Evolutionary conservation across 2,888 invertebrate genomes (phyloP).

Genomic region (Drosophila ezoana): DNA sequence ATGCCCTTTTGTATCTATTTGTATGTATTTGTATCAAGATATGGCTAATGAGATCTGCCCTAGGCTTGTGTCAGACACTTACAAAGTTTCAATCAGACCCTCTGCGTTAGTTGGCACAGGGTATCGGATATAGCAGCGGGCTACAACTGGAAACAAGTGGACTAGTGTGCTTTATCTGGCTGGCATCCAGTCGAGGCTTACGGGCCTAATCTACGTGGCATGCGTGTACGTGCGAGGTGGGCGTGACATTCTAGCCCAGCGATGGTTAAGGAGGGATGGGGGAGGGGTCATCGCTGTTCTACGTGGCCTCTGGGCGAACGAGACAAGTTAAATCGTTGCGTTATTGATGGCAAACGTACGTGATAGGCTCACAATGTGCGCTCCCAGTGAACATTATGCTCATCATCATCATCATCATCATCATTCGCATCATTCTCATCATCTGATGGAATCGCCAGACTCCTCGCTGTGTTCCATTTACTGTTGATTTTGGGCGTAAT

Average conservation of each 20-base stretch:
- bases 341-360: slow-evolving; percentile 80
- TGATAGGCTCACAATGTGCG: slow-evolving; percentile 76
- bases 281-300: slow-evolving; percentile 26
- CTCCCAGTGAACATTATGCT: slow-evolving; percentile 43
- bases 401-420: slow-evolving; percentile 13
- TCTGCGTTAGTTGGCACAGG: not conserved
- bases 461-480: slow-evolving; percentile 12
- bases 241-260: slow-evolving; percentile 7
- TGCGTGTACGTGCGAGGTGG: slow-evolving; percentile 61
- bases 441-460: slow-evolving; percentile 21
- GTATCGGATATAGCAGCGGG: slow-evolving; percentile 6
- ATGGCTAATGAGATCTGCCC: no score
- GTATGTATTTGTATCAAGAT: no score
- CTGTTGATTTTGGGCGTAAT: slow-evolving; percentile 42
- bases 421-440: slow-evolving; percentile 8
- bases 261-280: not conserved
- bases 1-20: not conserved
- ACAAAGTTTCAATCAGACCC: not conserved
- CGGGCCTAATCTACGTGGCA: slow-evolving; percentile 66
- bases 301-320: slow-evolving; percentile 71
- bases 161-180: slow-evolving; percentile 33
- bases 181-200: slow-evolving; percentile 50
- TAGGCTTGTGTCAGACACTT: no score
- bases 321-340: slow-evolving; percentile 81
- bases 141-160: slow-evolving; percentile 26